Evolutionary conservation across 2,888 invertebrate species (phyloP).

Genomic region (Alviniconcha strummeri): DNA sequence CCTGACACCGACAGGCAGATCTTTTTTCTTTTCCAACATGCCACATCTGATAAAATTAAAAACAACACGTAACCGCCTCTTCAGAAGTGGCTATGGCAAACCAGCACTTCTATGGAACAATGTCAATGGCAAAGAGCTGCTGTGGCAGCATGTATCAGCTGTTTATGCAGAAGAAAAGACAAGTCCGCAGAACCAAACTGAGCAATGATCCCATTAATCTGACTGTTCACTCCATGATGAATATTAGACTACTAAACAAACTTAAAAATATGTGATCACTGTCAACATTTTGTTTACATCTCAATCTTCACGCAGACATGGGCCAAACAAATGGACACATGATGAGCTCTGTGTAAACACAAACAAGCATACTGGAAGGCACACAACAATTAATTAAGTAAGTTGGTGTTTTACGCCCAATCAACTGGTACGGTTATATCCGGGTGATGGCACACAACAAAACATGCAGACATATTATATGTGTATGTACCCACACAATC

Average conservation of each 20-base stretch:
- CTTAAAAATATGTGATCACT: too few relatives aligned
- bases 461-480: too few relatives aligned
- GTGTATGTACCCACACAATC: too few relatives aligned
- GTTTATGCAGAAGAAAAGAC: neutral
- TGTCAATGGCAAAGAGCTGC: conserved; percentile 5
- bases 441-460: too few relatives aligned
- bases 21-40: conserved; percentile 5
- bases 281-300: too few relatives aligned
- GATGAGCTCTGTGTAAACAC: too few relatives aligned
- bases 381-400: too few relatives aligned
- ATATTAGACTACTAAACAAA: neutral
- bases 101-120: neutral
- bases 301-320: too few relatives aligned
- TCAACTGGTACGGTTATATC: too few relatives aligned
- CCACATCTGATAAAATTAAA: conserved; percentile 14
- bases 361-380: too few relatives aligned
- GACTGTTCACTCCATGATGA: neutral
- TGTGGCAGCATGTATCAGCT: neutral
- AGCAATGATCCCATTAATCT: neutral
- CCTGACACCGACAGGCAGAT: conserved; percentile 11
- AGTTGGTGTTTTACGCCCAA: too few relatives aligned
- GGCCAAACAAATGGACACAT: too few relatives aligned
- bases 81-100: neutral
- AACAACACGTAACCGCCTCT: conserved; percentile 7
- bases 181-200: neutral